Base-by-base conservation (phyloP, 2,888 invertebrate genomes). In the Laothoe populi region DNA sequence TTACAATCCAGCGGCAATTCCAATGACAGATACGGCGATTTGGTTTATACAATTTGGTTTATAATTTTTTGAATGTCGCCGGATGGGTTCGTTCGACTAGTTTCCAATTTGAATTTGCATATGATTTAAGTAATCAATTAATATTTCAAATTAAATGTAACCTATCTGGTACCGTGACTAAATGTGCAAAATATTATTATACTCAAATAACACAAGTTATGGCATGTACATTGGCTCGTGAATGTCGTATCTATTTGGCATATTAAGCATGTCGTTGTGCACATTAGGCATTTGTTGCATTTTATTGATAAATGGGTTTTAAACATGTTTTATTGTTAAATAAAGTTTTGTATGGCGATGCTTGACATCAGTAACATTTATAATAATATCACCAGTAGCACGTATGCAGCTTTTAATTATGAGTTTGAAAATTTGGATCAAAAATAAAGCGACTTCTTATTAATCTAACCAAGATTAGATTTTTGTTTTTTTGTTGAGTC, bases 141-240 rank as follows among this genome's bases (percentile, higher is more conserved):
- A 46, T 46, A 8, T 19, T 45, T 21, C 10, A 45, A 45, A 45
- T 46, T 24, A 46, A 46, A 24, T 24, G 46, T 46, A 24, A 46
- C 46, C 24, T 46, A 24, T 24, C 23, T 24, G 44, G n/a, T 46
- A 13, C 21, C 46, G 46, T 46, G 46, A 46, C 21, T 46, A 46
- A 23, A 11, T 19, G 44, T 44, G 44, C 10, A 7, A 13, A 13
- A 24, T 24, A 23, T 24, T 4, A 1, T 23, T 13, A 10, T 46
- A 3, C 23, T 10, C 21, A 23, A 46, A 11, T 44, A 44, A 16
- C 44, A 46, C 23, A 23, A 46, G 24, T 46, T 46, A 23, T 23
- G 23, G 23, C 13, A 4, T 24, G 4, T 46, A 23, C 11, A 8
- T 46, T 42, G 3, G 2, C 1, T 23, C 0, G 23, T 46, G 2